Conservation (phyloP, 2,113 vertebrate species). For the Prunella fulvescens region DNA sequence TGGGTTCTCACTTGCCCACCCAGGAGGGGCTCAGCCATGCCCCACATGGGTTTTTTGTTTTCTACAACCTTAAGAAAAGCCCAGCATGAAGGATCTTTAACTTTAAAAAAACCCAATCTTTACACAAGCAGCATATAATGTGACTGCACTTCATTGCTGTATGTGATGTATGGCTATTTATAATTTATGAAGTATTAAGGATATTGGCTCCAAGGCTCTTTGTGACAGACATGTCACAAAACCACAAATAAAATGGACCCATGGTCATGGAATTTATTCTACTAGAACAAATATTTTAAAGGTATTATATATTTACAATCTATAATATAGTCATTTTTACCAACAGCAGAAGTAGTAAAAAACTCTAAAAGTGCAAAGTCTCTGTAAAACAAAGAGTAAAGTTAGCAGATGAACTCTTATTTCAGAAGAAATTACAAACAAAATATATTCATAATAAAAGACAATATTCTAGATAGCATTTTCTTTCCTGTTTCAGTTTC, state of each 20-base stretch:
- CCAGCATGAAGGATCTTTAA: neutral
- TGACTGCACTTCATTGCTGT: neutral
- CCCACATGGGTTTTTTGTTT: neutral
- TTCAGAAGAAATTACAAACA: neutral
- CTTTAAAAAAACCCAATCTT: neutral
- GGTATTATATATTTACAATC: neutral
- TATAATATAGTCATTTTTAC: neutral
- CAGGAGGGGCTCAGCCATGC: no score
- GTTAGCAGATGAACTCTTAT: neutral
- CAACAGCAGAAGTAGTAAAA: neutral
- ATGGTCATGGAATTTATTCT: neutral
- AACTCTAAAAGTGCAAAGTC: neutral
- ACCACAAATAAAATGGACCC: neutral
- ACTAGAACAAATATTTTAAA: neutral
- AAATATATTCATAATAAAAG: neutral
- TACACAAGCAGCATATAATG: neutral
- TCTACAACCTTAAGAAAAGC: neutral
- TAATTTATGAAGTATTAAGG: neutral
- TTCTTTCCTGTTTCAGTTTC: neutral
- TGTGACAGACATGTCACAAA: neutral
- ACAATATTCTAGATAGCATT: neutral
- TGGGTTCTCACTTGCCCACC: rapidly evolving
- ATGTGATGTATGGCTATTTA: neutral
- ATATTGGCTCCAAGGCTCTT: neutral
- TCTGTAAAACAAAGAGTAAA: neutral